Evolutionary conservation across 2,113 vertebrate species (phyloP).

Genomic region (Lepisosteus oculatus): DNA sequence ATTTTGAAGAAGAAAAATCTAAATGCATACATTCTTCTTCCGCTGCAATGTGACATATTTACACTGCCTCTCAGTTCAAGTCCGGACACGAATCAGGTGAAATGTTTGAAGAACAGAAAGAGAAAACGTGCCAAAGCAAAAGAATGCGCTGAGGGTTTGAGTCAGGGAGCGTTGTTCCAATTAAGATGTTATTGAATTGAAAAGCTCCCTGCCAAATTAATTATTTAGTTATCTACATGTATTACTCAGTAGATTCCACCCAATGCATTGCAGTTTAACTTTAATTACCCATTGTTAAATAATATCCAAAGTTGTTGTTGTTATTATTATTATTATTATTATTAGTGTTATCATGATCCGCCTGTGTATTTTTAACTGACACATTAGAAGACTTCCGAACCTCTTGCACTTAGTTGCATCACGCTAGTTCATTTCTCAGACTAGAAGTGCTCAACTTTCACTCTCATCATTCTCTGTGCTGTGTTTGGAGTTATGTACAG

Average conservation of each 20-base stretch:
- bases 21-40: no score
- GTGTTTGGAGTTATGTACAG: no score
- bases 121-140: constrained; percentile 36
- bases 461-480: no score
- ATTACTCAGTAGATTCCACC: no score
- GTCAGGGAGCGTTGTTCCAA: not conserved
- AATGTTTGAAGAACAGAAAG: constrained; percentile 36
- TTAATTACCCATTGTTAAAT: no score
- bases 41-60: constrained; percentile 36
- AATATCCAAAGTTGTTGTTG: not conserved
- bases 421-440: constrained; percentile 15
- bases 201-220: constrained; percentile 6
- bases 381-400: not conserved
- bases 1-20: no score
- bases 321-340: not conserved
- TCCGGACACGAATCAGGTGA: constrained; percentile 58
- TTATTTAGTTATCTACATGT: no score
- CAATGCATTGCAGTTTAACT: not conserved
- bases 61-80: constrained; percentile 51
- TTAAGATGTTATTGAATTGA: constrained; percentile 7
- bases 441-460: no score
- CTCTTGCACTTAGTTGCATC: constrained; percentile 31
- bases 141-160: constrained; percentile 29
- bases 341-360: not conserved
- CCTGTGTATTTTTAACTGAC: not conserved